Evolutionary conservation across 2,888 invertebrate genomes (phyloP).

Genomic region (Carpatolechia fugitivella): DNA sequence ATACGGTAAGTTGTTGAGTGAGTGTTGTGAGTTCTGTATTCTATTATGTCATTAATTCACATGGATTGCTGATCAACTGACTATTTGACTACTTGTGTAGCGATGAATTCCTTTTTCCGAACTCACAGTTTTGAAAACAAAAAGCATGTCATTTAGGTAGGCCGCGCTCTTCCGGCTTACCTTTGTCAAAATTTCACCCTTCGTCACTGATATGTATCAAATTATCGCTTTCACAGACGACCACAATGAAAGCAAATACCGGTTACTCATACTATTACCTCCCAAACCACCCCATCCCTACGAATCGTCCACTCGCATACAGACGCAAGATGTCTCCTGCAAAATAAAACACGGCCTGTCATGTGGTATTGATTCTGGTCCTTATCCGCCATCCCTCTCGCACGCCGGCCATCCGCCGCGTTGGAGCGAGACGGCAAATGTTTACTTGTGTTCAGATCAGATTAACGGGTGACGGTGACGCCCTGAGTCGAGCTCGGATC

Average conservation of each 20-base stretch:
- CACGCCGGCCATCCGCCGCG: slow-evolving; percentile 35
- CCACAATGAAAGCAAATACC: not conserved
- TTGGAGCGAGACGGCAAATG: slow-evolving; percentile 45
- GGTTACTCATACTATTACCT: not conserved
- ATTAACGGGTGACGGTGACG: slow-evolving; percentile 49
- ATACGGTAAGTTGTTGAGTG: no score
- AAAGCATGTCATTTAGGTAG: no score
- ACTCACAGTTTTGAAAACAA: no score
- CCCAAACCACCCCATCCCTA: not conserved
- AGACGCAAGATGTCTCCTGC: slow-evolving; percentile 56
- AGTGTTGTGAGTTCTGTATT: no score
- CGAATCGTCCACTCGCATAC: slow-evolving; percentile 15
- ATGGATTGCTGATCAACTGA: no score
- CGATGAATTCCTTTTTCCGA: no score
- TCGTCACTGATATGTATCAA: no score
- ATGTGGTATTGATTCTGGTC: slow-evolving; percentile 72
- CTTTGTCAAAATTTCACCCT: no score
- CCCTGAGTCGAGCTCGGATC: slow-evolving; percentile 31
- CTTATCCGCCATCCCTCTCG: slow-evolving; percentile 46
- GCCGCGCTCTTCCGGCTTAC: no score
- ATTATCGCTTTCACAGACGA: not conserved
- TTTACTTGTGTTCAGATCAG: slow-evolving; percentile 58
- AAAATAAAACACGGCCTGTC: slow-evolving; percentile 70
- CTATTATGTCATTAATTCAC: no score
- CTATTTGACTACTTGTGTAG: no score